Percentiles rank a stretch among this genome's conserved stretches.
These are phyloP conservation scores for Onchidella celtica DNA, from an alignment of 2,888 invertebrate species.

Conservation along the genomic window DNA sequence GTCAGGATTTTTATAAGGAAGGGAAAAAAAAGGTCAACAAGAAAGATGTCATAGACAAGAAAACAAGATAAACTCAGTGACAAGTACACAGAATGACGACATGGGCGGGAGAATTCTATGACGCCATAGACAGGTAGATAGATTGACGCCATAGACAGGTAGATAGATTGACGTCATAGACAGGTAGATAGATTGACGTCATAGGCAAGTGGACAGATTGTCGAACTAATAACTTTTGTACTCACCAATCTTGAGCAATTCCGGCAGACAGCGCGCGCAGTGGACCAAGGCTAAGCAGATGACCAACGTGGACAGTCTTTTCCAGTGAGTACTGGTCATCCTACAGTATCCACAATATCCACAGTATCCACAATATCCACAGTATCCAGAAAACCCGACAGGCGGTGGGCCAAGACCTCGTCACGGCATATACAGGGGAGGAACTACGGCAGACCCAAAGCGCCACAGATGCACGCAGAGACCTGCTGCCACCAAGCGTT, in stretches of 20 bases:
- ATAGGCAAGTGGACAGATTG: neutral
- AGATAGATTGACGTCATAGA: neutral
- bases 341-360: slow-evolving; percentile 29
- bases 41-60: neutral
- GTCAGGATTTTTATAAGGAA: neutral
- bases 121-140: slow-evolving; percentile 1
- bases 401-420: slow-evolving; percentile 2
- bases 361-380: slow-evolving; percentile 10
- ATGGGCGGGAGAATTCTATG: neutral
- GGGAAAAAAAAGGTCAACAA: neutral
- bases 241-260: slow-evolving; percentile 59
- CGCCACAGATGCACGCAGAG: no score
- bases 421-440: no score
- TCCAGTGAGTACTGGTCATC: slow-evolving; percentile 61
- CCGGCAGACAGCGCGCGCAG: slow-evolving; percentile 56
- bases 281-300: slow-evolving; percentile 58
- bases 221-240: neutral
- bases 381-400: slow-evolving; percentile 16
- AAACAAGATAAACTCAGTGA: neutral
- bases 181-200: slow-evolving; percentile 1
- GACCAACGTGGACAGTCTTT: slow-evolving; percentile 56
- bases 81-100: neutral
- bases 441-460: no score
- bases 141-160: neutral
- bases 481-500: no score